Percentiles rank a stretch among this genome's conserved stretches.
phyloP scores from a whole-genome alignment of 1,140 invertebrate species.

The Anagrus nilaparvatae region DNA sequence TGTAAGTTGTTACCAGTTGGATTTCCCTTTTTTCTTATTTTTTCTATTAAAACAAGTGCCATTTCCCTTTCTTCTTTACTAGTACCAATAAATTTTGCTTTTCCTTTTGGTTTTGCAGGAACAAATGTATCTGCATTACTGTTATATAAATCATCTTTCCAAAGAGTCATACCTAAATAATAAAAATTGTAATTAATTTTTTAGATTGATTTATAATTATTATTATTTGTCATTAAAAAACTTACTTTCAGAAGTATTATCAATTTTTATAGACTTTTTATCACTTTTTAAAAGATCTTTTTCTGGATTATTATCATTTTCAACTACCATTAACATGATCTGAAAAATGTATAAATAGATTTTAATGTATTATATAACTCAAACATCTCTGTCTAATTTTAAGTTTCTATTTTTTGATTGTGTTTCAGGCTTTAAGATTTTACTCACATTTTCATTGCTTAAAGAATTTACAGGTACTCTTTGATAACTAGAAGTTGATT shows the following conservation, averaged over 20 bases:
- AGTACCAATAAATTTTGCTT: constrained; percentile 47
- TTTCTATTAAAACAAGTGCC: constrained; percentile 41
- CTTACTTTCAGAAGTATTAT: constrained; percentile 14
- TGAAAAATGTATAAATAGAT: constrained; percentile 28
- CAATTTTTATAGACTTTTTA: constrained; percentile 23
- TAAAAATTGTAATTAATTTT: constrained; percentile 4
- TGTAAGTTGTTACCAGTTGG: constrained; percentile 41
- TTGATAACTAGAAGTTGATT: constrained; percentile 16
- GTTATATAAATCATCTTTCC: constrained; percentile 17
- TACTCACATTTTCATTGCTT: constrained; percentile 32
- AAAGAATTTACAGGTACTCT: constrained; percentile 24
- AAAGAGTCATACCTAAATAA: constrained; percentile 16
- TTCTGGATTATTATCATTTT: constrained; percentile 33
- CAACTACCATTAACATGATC: constrained; percentile 41
- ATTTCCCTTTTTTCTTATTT: constrained; percentile 40
- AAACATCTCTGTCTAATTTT: neutral
- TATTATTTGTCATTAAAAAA: too few relatives aligned
- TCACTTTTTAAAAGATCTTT: constrained; percentile 33
- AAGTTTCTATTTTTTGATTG: constrained; percentile 3
- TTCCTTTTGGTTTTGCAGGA: constrained; percentile 40
- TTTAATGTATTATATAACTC: constrained; percentile 25
- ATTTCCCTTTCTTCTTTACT: constrained; percentile 44
- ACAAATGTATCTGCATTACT: constrained; percentile 8
- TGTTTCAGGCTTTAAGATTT: constrained; percentile 11
- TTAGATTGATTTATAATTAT: constrained; percentile 3